A percentile compares a stretch with the other conserved stretches of the same genome.
Conservation (phyloP, 2,888 invertebrate species). For the Trachelus troglodyta region DNA sequence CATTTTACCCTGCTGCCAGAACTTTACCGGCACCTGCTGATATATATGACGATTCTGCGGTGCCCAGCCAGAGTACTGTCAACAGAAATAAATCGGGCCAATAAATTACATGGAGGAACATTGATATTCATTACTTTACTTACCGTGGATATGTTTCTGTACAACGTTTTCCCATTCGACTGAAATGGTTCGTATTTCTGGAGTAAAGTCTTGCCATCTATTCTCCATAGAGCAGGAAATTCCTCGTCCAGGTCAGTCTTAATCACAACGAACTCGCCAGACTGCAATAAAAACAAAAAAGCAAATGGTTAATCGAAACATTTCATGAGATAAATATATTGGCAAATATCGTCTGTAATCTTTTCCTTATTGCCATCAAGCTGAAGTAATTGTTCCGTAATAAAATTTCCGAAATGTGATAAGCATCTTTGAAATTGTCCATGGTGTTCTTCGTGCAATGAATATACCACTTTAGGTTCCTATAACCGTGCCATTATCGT, state of each 20-base stretch:
- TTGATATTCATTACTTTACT: slow-evolving; percentile 50
- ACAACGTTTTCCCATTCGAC: slow-evolving; percentile 83
- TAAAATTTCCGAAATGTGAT: not conserved
- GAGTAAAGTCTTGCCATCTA: slow-evolving; percentile 85
- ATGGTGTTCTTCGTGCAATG: slow-evolving; percentile 49
- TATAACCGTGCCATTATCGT: too few relatives aligned
- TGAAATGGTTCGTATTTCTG: slow-evolving; percentile 88
- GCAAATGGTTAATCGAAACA: not conserved
- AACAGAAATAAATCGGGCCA: slow-evolving; percentile 44
- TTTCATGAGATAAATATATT: not conserved
- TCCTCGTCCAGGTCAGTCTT: slow-evolving; percentile 84
- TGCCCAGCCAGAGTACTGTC: slow-evolving; percentile 87
- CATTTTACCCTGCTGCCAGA: slow-evolving; percentile 79
- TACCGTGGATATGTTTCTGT: slow-evolving; percentile 89
- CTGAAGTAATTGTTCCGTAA: not conserved
- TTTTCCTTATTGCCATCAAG: not conserved
- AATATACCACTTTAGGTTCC: slow-evolving; percentile 13
- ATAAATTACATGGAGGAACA: slow-evolving; percentile 1
- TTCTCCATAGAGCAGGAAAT: slow-evolving; percentile 91
- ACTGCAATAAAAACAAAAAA: slow-evolving; percentile 69
- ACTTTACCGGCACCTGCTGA: slow-evolving; percentile 81
- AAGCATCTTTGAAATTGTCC: slow-evolving; percentile 47
- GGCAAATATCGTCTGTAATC: not conserved
- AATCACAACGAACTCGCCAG: slow-evolving; percentile 89
- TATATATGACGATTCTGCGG: slow-evolving; percentile 84